Conservation (phyloP, 2,888 invertebrate genomes). For the Callyntrura sp. region DNA sequence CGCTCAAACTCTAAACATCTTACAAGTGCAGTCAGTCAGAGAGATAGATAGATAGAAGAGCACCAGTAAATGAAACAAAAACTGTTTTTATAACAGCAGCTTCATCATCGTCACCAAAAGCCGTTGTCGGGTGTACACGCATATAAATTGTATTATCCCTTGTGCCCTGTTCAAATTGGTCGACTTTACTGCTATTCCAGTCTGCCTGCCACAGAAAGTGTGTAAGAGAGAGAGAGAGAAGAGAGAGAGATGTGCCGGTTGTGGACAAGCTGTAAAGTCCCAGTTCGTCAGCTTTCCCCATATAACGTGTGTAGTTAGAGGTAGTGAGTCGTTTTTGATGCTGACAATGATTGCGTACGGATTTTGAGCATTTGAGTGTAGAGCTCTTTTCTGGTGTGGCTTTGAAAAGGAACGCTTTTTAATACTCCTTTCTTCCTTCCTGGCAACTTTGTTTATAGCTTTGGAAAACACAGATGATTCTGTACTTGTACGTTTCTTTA, state of each 20-base stretch:
- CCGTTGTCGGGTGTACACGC: not conserved
- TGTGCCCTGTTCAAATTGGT: not conserved
- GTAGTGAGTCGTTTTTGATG: not conserved
- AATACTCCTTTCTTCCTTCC: constrained; percentile 1
- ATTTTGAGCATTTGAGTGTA: constrained; percentile 33
- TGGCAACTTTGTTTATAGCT: constrained; percentile 28
- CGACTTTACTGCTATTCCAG: not conserved
- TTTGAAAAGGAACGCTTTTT: constrained; percentile 8
- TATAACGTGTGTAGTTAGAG: not conserved
- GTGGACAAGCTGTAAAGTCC: constrained; percentile 36
- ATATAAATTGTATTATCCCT: not conserved
- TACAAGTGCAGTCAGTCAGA: constrained; percentile 10
- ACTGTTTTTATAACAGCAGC: not conserved
- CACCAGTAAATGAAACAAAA: constrained; percentile 29
- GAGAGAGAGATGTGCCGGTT: not conserved
- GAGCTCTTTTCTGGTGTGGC: not conserved
- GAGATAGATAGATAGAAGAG: not conserved
- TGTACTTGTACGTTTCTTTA: not conserved
- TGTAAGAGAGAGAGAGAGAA: no score
- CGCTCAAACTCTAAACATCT: not conserved
- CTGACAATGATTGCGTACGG: constrained; percentile 28
- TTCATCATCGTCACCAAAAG: not conserved
- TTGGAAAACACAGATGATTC: constrained; percentile 1
- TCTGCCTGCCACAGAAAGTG: no score
- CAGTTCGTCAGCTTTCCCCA: constrained; percentile 37